Percentiles rank a stretch among this genome's conserved stretches.
Conservation (phyloP, 1,140 invertebrate genomes). For the Acarapis woodi region DNA sequence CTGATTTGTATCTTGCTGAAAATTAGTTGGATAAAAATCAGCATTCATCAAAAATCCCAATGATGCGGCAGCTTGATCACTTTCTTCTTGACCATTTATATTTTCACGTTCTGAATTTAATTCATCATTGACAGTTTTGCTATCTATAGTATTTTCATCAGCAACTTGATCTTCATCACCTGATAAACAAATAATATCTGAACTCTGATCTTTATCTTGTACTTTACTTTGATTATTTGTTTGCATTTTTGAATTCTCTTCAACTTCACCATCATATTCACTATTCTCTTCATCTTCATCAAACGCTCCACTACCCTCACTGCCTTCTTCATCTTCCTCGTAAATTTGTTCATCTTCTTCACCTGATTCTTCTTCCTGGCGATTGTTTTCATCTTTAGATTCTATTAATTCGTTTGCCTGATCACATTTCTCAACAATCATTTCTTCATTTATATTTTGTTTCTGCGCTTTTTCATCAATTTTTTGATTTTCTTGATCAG, state of each 20-base stretch:
- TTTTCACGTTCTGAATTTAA: neutral
- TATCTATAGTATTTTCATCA: neutral
- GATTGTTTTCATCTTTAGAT: neutral
- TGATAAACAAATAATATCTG: neutral
- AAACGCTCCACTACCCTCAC: neutral
- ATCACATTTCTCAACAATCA: neutral
- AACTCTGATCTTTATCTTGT: neutral
- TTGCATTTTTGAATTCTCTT: neutral
- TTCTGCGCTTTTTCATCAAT: neutral
- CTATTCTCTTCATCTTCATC: neutral
- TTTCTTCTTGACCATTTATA: neutral
- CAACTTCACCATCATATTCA: neutral
- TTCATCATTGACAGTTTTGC: no score
- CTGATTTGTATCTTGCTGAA: no score
- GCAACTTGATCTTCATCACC: neutral
- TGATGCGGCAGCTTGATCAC: neutral
- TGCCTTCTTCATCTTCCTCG: neutral
- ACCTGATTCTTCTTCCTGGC: neutral
- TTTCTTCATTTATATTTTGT: neutral
- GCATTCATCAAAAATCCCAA: no score
- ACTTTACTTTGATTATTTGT: neutral
- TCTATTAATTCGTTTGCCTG: neutral
- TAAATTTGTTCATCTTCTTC: neutral
- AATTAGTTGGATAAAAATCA: no score
- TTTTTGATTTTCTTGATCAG: neutral